A percentile compares a stretch with the other conserved stretches of the same genome.
Conservation (phyloP, 2,113 vertebrate genomes). For the Dolichotis patagonum region DNA sequence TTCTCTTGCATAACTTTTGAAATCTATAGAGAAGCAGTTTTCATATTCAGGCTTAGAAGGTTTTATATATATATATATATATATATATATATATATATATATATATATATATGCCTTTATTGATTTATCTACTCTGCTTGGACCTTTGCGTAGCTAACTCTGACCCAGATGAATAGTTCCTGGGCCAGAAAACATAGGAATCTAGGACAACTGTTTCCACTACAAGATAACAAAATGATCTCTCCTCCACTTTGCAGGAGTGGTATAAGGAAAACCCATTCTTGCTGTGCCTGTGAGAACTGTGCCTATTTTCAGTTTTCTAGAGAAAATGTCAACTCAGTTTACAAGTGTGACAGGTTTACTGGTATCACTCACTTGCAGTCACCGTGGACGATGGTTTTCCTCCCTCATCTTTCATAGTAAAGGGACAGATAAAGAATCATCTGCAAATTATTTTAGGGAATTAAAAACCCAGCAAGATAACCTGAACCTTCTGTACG, state of each 20-base stretch:
- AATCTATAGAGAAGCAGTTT: not conserved
- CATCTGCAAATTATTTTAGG: not conserved
- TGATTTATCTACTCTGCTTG: not conserved
- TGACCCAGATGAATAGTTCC: not conserved
- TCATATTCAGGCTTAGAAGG: constrained; percentile 9
- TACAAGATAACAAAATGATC: not conserved
- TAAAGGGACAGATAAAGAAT: constrained; percentile 8
- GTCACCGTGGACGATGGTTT: not conserved
- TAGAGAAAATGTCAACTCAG: constrained; percentile 27
- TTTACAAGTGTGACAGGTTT: not conserved
- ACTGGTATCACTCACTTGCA: not conserved
- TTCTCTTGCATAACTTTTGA: constrained; percentile 50
- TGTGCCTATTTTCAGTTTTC: constrained; percentile 61
- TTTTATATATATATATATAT: not conserved
- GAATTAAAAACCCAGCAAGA: not conserved
- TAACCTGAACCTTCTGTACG: not conserved
- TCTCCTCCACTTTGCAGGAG: not conserved
- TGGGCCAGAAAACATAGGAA: not conserved
- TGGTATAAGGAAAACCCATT: not conserved
- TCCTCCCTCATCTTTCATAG: not conserved
- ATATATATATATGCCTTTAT: not conserved
- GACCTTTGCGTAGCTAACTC: not conserved
- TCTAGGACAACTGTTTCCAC: not conserved
- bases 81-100: not conserved
- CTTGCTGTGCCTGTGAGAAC: constrained; percentile 65